Base-by-base conservation (phyloP, 1,140 invertebrate genomes). In the Drosophila eugracilis region DNA sequence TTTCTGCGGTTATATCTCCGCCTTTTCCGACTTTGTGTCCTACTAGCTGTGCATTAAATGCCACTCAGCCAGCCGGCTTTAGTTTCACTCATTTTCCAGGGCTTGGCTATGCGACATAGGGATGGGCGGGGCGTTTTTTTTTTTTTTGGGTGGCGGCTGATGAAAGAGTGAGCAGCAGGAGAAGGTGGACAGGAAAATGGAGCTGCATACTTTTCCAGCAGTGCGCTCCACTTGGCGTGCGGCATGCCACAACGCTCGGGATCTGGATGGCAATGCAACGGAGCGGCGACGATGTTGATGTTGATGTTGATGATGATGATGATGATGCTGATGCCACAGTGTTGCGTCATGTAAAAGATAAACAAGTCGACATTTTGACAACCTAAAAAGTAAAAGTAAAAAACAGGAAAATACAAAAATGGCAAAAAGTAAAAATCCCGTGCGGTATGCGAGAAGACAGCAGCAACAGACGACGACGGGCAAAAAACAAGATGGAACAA, bases 321-420 rank as follows among this genome's bases (percentile, higher is more conserved):
- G 66, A 58, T 49, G 53, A 48, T 39, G 47, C 12, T 32, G 55
- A 48, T 52, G 55, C 57, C 67, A 58, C 39, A 66, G 69, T 53
- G 69, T 73, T 73, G 71, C 71, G 71, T 73, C 71, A 74, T 74
- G 71, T 74, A 74, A 74, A 84, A 80, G 80, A 84, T 85, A 84
- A 84, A 76, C 80, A 84, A 85, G 80, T 85, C 80, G 75, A 84
- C 80, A 85, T 85, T 84, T 84, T 85, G 80, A 84, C 76, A 84
- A 85, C 39, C 80, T 60, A 75, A 48, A 67, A 63, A 32, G 30
- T 32, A 32, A 32, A 59, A 72, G 30, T 32, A 32, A 12, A 32
- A 15, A 2, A n/a, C n/a, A n/a, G n/a, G n/a, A n/a, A n/a, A n/a
- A n/a, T n/a, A n/a, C n/a, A 6, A 7, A 28, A 19, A 26, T 24